A percentile compares a stretch with the other conserved stretches of the same genome.
These are phyloP conservation scores for Holothuria leucospilota DNA, from an alignment of 53 echinoderm and acorn worm species.

Conservation along the genomic window DNA sequence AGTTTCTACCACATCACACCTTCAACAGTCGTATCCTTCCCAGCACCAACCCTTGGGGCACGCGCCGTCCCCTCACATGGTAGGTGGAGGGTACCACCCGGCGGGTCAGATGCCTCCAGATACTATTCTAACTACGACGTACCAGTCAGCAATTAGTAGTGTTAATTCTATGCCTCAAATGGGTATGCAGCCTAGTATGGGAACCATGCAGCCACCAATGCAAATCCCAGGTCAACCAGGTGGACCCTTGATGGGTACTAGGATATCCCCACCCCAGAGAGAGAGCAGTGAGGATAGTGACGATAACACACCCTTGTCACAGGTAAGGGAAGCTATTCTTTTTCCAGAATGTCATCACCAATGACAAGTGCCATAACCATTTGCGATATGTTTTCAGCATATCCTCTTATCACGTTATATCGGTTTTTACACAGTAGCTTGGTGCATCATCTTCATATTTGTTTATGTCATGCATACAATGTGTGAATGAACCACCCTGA, in stretches of 20 bases:
- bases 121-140: constrained; percentile 70
- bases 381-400: no score
- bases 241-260: constrained; percentile 53
- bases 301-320: constrained; percentile 79
- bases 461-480: no score
- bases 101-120: constrained; percentile 55
- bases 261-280: constrained; percentile 78
- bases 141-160: constrained; percentile 87
- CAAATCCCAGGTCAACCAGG: constrained; percentile 64
- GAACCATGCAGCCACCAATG: constrained; percentile 74
- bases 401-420: no score
- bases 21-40: constrained; percentile 77
- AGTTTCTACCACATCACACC: constrained; percentile 63
- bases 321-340: constrained; percentile 58
- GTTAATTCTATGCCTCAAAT: constrained; percentile 76
- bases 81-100: constrained; percentile 55
- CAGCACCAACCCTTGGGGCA: constrained; percentile 56
- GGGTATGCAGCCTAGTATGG: constrained; percentile 65
- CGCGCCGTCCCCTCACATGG: constrained; percentile 59
- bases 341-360: background rate
- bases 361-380: no score
- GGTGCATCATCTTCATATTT: no score
- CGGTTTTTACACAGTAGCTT: no score
- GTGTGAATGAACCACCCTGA: no score
- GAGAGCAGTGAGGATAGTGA: constrained; percentile 99